Percentiles rank a stretch among this genome's conserved stretches.
phyloP scores from a whole-genome alignment of 2,113 vertebrate species.

The human (Homo sapiens) region DNA sequence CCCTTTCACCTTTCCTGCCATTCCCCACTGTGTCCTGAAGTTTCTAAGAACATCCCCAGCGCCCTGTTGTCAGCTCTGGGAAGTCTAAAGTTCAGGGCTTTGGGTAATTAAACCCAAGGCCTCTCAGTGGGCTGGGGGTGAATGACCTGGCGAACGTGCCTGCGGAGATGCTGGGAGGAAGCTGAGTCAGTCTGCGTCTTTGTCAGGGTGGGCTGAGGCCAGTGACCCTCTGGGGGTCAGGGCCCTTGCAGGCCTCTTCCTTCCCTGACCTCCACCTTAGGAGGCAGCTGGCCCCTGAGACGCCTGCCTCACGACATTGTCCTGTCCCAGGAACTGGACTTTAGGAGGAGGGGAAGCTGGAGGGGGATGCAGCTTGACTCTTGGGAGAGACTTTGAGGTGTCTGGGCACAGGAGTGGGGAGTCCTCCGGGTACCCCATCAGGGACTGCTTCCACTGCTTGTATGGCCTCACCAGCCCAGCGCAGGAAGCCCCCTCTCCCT shows the following conservation, averaged over 20 bases:
- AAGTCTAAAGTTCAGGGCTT: conserved; percentile 64
- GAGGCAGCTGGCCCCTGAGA: neutral
- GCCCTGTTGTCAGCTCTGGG: neutral
- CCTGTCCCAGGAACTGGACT: neutral
- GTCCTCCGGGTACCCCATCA: neutral
- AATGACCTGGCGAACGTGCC: conserved; percentile 34
- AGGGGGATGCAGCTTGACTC: neutral
- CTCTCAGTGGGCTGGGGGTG: neutral
- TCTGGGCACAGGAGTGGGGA: neutral
- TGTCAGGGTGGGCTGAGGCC: neutral
- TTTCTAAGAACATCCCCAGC: neutral
- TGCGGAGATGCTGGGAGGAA: neutral
- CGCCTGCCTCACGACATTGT: no score
- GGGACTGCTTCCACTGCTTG: neutral
- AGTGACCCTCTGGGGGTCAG: neutral
- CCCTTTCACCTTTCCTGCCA: neutral
- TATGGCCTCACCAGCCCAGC: neutral
- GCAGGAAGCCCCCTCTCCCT: neutral
- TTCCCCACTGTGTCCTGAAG: neutral
- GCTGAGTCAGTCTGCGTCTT: conserved; percentile 58
- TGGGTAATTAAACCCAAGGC: conserved; percentile 13
- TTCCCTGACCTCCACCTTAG: neutral
- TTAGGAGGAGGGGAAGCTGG: neutral
- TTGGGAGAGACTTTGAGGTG: neutral
- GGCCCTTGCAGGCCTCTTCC: neutral